Base-by-base conservation (phyloP, 2,797 vertebrate species). In the Neoniphon sammara region DNA sequence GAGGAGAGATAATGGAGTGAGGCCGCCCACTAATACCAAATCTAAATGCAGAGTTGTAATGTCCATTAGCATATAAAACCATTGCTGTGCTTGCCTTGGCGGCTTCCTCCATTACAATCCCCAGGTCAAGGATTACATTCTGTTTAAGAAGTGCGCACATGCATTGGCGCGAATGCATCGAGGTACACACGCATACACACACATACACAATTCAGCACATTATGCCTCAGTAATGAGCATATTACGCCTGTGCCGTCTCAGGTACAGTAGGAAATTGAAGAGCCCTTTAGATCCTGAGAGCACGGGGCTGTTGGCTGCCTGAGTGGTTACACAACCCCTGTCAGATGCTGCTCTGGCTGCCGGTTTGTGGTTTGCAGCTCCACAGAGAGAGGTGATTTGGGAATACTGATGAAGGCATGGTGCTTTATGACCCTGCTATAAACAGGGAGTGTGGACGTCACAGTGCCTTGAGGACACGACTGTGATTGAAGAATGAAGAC, bases 401-500 rank as follows among this genome's bases (percentile, higher is more conserved):
- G 88, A 84, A 90, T 92, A 90, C 90, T 89, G 87, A 90, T 87
- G 88, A 77, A 78, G 77, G 63, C 80, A 10, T 75, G 83, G 78
- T 84, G 87, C 83, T 91, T 91, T 87, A 87, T 90, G 86, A 76
- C 67, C 73, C 75, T 5, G 85, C 80, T 88, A 86, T 88, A 91
- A 88, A 91, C 79, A 83, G 76, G 76, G 70, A 70, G 86, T 21
- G 69, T 80, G 78, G 85, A 87, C 83, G 85, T 88, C 80, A 78
- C 44, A 1, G 63, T 70, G 76, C 81, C 91, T 87, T 58, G 60
- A 88, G 88, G 89, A 79, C 78, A 87, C 42, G 81, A 70, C 78
- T 75, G 80, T 87, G 91, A 92, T 89, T 83, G 87, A 88, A 88
- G 80, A 88, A 88, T 62, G 65, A 80, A 85, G 86, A 88, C 86